phyloP scores from a whole-genome alignment of 1,140 invertebrate species.

The Gryon sp. region DNA sequence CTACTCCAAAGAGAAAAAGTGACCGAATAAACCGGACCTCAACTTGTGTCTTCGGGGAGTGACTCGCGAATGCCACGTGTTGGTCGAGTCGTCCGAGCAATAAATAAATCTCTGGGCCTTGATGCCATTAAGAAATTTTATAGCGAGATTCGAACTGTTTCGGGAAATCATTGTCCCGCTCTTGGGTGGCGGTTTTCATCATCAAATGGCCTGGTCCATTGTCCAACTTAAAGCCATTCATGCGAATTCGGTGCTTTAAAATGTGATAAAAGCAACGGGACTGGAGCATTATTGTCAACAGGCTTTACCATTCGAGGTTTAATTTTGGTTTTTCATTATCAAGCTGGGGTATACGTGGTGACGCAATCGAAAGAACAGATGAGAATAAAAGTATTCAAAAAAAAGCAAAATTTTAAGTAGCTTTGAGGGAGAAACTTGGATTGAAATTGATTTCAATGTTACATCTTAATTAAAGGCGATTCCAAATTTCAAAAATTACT shows the following conservation, averaged over 20 bases:
- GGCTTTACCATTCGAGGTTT: background rate
- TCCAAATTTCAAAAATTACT: no score
- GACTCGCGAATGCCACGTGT: conserved; percentile 54
- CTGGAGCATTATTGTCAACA: background rate
- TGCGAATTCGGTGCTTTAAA: conserved; percentile 4
- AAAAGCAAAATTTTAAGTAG: no score
- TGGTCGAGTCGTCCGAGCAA: conserved; percentile 27
- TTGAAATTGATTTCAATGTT: no score
- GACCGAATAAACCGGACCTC: conserved; percentile 46
- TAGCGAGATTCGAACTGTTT: conserved; percentile 44
- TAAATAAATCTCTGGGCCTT: conserved; percentile 51
- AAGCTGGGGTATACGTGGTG: no score
- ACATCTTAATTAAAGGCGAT: no score
- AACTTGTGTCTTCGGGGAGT: conserved; percentile 53
- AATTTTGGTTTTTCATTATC: conserved; percentile 20
- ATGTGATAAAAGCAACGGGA: conserved; percentile 10
- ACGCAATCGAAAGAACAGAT: background rate
- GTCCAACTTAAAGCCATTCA: background rate
- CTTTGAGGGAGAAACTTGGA: no score
- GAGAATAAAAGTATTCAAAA: no score
- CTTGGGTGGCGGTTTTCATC: conserved; percentile 51
- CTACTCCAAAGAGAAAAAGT: conserved; percentile 39
- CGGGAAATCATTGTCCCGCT: conserved; percentile 60
- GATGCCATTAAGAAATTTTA: conserved; percentile 56
- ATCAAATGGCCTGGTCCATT: background rate